Evolutionary conservation across 2,797 vertebrate genomes (phyloP), one percentile per base, ranked within the genome.

Genomic region (Sparidentex hasta): DNA sequence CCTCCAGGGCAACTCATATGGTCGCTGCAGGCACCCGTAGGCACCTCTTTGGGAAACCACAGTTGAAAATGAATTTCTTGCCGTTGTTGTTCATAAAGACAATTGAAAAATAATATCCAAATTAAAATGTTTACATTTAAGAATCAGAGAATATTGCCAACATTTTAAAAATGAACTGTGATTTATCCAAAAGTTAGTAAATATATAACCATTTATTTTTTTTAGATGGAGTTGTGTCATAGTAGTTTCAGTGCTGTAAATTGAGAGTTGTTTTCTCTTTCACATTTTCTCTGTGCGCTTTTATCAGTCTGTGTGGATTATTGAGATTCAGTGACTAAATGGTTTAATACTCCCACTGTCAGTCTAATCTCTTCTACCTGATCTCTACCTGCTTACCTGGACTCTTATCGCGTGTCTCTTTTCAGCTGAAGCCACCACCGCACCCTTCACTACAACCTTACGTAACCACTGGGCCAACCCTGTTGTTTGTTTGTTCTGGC

Each of bases 241-340:
- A 67, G 23, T 67, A 47, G 63, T 65, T 51, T 73, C 17, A 9
- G 3, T 7, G 11, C 11, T 29, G 16, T 61, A 17, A 70, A 5
- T 18, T 2, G 7, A 50, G 13, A 62, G 65, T 61, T 75, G 58
- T 73, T 76, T 78, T 48, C 63, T 58, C 63, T 11, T 8, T 79
- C 47, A 17, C 5, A 2, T 20, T 64, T 38, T 59, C 27, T 71
- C 65, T 47, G 51, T 54, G n/a, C 65, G 64, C 56, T 65, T 38
- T 54, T 20, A 87, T 61, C 47, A 84, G 88, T 90, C 87, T 75
- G 1, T 58, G 69, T 48, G 74, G 88, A 87, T 92, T 88, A 91
- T 76, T 87, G 21, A 14, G 72, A 77, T 76, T 78, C 69, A 33
- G 54, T 76, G 82, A 71, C 67, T 89, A 86, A 92, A 84, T 67